Percentiles rank a stretch among this genome's conserved stretches.
Conservation (phyloP, 2,888 invertebrate genomes). For the Agrotis segetum region DNA sequence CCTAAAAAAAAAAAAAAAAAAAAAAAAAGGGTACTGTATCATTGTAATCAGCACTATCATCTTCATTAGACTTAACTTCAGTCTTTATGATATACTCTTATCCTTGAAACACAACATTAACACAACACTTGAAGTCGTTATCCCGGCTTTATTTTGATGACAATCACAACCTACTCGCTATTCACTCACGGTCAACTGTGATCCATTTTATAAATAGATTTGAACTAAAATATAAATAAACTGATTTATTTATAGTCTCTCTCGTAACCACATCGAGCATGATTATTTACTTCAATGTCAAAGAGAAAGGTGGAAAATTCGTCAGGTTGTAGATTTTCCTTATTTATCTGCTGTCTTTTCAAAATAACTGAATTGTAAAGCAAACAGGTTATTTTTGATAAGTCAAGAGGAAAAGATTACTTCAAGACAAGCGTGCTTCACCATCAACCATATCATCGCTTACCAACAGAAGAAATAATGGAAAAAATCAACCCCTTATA, state of each 20-base stretch:
- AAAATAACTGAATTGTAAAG: too few species aligned
- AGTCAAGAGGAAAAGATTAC: too few species aligned
- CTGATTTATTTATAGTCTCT: constrained; percentile 38
- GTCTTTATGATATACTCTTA: neutral
- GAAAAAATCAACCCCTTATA: too few species aligned
- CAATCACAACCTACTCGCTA: neutral
- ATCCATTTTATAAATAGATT: constrained; percentile 43
- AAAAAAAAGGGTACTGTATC: too few species aligned
- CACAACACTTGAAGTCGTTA: neutral
- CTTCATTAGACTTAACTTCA: neutral
- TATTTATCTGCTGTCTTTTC: neutral
- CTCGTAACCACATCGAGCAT: constrained; percentile 15
- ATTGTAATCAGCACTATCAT: neutral
- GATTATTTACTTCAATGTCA: neutral
- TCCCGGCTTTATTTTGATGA: constrained; percentile 12
- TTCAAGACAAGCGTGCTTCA: too few species aligned
- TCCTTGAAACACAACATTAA: constrained; percentile 8
- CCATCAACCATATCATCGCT: too few species aligned
- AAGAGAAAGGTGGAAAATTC: neutral
- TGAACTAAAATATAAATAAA: constrained; percentile 54
- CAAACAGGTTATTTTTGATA: too few species aligned
- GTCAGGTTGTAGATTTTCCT: too few species aligned
- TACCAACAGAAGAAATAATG: too few species aligned
- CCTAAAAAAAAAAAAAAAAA: too few species aligned
- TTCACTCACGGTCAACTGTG: constrained; percentile 30